Conservation (phyloP, 2,888 invertebrate genomes). For the Mythimna albipuncta region DNA sequence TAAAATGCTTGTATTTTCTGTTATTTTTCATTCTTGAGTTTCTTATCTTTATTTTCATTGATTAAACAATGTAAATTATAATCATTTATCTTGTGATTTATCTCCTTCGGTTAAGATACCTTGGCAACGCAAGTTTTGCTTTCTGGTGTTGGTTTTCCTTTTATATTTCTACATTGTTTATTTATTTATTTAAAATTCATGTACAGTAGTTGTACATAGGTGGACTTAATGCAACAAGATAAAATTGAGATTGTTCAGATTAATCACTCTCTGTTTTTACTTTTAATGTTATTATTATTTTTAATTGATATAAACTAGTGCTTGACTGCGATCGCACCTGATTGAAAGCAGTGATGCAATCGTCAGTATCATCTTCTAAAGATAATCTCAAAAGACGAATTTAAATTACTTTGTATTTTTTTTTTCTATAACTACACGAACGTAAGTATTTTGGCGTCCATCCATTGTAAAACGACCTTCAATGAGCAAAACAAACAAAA, state of each 20-base stretch:
- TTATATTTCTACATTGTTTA: background rate
- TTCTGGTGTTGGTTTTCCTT: background rate
- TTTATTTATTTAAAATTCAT: too few relatives aligned
- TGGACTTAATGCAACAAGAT: too few relatives aligned
- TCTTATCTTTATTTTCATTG: background rate
- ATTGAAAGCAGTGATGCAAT: too few relatives aligned
- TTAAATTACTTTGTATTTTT: slow-evolving; percentile 23
- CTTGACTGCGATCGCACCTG: too few relatives aligned
- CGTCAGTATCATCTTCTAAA: background rate
- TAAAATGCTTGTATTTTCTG: background rate
- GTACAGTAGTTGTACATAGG: too few relatives aligned
- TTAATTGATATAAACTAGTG: too few relatives aligned
- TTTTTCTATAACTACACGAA: slow-evolving; percentile 15
- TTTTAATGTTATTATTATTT: background rate
- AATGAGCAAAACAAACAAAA: slow-evolving; percentile 28
- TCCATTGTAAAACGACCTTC: slow-evolving; percentile 41
- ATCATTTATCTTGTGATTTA: background rate
- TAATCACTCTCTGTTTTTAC: background rate
- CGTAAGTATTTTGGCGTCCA: slow-evolving; percentile 35
- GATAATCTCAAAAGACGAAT: slow-evolving; percentile 1
- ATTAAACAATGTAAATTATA: too few relatives aligned
- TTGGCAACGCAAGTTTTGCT: background rate
- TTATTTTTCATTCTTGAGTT: background rate
- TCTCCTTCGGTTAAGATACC: background rate
- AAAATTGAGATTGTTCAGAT: background rate